phyloP scores from a whole-genome alignment of 2,888 invertebrate species.

The Elegia similella region DNA sequence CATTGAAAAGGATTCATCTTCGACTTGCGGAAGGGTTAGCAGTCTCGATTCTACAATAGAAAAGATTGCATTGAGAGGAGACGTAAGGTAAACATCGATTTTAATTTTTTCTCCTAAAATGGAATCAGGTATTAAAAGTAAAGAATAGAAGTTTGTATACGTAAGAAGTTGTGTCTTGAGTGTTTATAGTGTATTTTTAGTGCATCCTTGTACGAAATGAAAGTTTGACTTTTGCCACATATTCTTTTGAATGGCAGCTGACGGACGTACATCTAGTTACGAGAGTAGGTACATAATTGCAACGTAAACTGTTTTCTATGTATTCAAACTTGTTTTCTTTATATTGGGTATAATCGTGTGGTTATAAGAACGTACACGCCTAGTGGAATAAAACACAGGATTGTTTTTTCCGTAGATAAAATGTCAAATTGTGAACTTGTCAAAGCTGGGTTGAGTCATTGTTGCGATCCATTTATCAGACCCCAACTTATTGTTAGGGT shows the following conservation, averaged over 20 bases:
- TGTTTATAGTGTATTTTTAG: conserved; percentile 79
- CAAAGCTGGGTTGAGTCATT: conserved; percentile 80
- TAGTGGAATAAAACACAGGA: conserved; percentile 49
- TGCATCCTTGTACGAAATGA: conserved; percentile 81
- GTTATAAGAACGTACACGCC: conserved; percentile 48
- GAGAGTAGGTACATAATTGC: conserved; percentile 62
- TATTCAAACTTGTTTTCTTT: conserved; percentile 47
- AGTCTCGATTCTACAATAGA: conserved; percentile 78
- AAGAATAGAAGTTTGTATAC: conserved; percentile 42
- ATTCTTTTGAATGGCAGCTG: conserved; percentile 82
- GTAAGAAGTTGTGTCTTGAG: conserved; percentile 50
- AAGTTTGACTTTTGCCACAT: conserved; percentile 83
- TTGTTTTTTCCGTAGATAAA: conserved; percentile 71
- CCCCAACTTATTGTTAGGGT: conserved; percentile 42
- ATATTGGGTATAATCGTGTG: conserved; percentile 39
- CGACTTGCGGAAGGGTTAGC: conserved; percentile 78
- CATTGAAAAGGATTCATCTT: conserved; percentile 73
- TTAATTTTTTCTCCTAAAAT: conserved; percentile 71
- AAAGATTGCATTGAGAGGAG: conserved; percentile 79
- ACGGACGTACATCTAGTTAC: conserved; percentile 74
- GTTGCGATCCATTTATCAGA: conserved; percentile 58
- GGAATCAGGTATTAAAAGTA: conserved; percentile 58
- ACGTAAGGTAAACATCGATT: conserved; percentile 83
- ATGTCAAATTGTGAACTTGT: conserved; percentile 79
- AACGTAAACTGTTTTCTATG: conserved; percentile 58